A percentile compares a stretch with the other conserved stretches of the same genome.
Conservation (phyloP, 2,888 invertebrate genomes). For the Cyaniris semiargus region DNA sequence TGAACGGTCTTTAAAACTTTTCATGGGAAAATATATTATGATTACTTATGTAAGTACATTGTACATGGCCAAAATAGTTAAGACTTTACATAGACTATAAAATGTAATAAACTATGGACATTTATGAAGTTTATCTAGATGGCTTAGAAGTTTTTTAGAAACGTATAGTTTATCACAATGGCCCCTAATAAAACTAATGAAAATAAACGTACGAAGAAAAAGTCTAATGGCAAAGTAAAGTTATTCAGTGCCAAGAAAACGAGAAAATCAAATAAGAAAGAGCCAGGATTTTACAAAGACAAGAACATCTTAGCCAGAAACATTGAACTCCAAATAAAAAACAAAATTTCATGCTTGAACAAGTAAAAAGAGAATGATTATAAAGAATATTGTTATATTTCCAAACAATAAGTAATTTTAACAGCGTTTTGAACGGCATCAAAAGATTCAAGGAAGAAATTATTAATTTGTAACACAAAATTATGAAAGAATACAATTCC, state of each 20-base stretch:
- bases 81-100: too few species aligned
- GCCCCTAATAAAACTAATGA: background rate
- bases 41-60: too few species aligned
- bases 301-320: constrained; percentile 14
- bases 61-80: too few species aligned
- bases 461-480: background rate
- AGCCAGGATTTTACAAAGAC: constrained; percentile 11
- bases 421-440: background rate
- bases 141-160: background rate
- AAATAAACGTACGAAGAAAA: background rate
- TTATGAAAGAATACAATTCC: background rate
- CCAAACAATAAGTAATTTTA: background rate
- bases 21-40: too few species aligned
- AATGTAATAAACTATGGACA: background rate
- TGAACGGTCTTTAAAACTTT: too few species aligned
- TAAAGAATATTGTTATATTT: background rate
- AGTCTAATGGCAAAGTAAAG: background rate
- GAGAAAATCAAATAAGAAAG: background rate
- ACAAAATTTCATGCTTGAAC: background rate
- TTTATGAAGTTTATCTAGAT: constrained; percentile 8
- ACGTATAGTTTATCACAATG: background rate
- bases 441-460: constrained; percentile 11
- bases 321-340: constrained; percentile 7
- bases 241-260: constrained; percentile 3
- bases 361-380: background rate